phyloP scores from a whole-genome alignment of 2,888 invertebrate genomes.

The Linnaemya vulpina region DNA sequence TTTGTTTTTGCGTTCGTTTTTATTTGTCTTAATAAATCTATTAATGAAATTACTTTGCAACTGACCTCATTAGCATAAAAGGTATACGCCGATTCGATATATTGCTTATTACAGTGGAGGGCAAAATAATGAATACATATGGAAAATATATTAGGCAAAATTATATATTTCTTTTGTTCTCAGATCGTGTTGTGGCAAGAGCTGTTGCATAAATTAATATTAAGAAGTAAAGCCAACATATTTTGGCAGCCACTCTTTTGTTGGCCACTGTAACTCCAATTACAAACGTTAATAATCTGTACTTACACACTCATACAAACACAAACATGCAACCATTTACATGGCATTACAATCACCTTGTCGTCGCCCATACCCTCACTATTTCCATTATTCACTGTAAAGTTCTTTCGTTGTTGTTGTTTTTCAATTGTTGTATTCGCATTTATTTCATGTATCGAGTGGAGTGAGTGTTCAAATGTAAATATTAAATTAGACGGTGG shows the following conservation, averaged over 20 bases:
- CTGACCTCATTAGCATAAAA: slow-evolving; percentile 69
- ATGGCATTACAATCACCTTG: slow-evolving; percentile 32
- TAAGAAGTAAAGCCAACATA: not conserved
- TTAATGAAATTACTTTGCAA: slow-evolving; percentile 67
- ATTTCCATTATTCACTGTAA: not conserved
- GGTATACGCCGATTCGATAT: slow-evolving; percentile 25
- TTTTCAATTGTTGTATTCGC: slow-evolving; percentile 7
- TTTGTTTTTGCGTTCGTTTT: slow-evolving; percentile 28
- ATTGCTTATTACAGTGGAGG: slow-evolving; percentile 30
- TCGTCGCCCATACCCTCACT: slow-evolving; percentile 3
- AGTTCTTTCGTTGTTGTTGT: not conserved
- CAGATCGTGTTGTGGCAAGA: no score
- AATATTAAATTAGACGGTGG: slow-evolving; percentile 31
- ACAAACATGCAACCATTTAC: slow-evolving; percentile 46
- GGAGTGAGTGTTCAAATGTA: slow-evolving; percentile 28
- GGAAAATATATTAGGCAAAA: not conserved
- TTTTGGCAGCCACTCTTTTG: not conserved
- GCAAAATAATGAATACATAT: no score
- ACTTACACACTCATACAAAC: slow-evolving; percentile 37
- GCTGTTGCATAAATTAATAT: not conserved
- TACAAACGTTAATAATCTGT: slow-evolving; percentile 13
- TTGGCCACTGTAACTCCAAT: not conserved
- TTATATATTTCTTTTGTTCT: no score
- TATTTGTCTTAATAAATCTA: slow-evolving; percentile 64
- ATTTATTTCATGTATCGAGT: not conserved